Conservation (phyloP, 2,797 vertebrate genomes). For the Coracias cyanogaster region DNA sequence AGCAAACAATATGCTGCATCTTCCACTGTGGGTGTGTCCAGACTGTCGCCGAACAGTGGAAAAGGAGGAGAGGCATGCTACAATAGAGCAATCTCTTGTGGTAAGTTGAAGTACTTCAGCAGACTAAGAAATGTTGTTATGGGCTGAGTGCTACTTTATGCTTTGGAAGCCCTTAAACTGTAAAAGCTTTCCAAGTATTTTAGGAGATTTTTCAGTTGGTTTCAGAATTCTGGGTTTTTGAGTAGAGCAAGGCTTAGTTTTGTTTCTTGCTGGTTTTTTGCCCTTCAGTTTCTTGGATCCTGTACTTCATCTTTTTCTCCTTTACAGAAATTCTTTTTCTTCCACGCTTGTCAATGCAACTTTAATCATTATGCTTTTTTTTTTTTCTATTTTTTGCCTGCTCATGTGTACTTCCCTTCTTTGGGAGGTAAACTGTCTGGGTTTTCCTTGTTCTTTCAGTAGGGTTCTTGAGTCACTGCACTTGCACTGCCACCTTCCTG, state of each 20-base stretch:
- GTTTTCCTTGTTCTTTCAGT: neutral
- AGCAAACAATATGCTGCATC: constrained; percentile 89
- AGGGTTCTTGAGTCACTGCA: neutral
- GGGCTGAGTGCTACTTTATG: neutral
- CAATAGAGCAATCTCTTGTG: constrained; percentile 88
- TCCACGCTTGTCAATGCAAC: neutral
- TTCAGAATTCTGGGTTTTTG: neutral
- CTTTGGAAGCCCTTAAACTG: neutral
- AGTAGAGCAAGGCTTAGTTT: neutral
- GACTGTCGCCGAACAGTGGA: constrained; percentile 95
- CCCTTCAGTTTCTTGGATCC: neutral
- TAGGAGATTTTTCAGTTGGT: neutral
- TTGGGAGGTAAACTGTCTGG: neutral
- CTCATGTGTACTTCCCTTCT: neutral
- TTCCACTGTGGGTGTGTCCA: constrained; percentile 96
- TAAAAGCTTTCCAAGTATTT: neutral
- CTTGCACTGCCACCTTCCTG: neutral
- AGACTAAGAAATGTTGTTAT: rapidly evolving
- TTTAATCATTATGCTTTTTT: neutral
- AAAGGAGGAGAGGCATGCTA: constrained; percentile 90
- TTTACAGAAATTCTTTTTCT: neutral
- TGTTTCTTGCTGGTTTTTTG: neutral
- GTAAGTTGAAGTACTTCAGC: constrained; percentile 77
- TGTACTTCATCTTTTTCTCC: neutral
- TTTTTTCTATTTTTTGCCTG: neutral